These are phyloP conservation scores for Sipha maydis DNA, from an alignment of 2,888 invertebrate species.

Conservation along the genomic window DNA sequence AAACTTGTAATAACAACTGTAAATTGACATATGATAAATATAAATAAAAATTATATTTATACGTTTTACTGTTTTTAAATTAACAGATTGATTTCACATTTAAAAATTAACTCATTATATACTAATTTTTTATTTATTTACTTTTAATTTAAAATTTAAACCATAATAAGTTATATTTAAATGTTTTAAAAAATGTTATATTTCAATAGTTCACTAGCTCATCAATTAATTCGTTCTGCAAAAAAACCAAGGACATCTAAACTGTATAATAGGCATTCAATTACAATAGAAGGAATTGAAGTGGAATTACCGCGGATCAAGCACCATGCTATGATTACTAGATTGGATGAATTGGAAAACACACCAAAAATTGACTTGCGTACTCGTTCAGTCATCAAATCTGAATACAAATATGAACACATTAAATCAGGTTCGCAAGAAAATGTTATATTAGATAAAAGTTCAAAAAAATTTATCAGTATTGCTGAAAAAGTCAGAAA, in stretches of 20 bases:
- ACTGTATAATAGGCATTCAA: conserved; percentile 51
- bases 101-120: no score
- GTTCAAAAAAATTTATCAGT: conserved; percentile 70
- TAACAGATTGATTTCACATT: no score
- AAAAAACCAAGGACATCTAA: conserved; percentile 51
- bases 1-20: no score
- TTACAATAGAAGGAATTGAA: conserved; percentile 61
- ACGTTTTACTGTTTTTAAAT: neutral
- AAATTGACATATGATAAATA: no score
- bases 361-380: conserved; percentile 63
- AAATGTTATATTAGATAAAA: conserved; percentile 31
- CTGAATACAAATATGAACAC: conserved; percentile 44
- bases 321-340: conserved; percentile 63
- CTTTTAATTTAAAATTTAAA: no score
- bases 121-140: no score
- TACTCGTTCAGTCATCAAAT: conserved; percentile 61
- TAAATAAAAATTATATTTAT: neutral
- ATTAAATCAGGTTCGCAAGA: conserved; percentile 62
- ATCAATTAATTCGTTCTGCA: conserved; percentile 55
- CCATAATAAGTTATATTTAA: neutral
- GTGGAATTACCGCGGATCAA: conserved; percentile 58
- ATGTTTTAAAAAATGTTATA: neutral
- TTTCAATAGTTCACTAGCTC: conserved; percentile 32
- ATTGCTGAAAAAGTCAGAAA: conserved; percentile 73
- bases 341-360: conserved; percentile 61